phyloP scores from a whole-genome alignment of 2,113 vertebrate species.

The Genyomyrus donnyi region DNA sequence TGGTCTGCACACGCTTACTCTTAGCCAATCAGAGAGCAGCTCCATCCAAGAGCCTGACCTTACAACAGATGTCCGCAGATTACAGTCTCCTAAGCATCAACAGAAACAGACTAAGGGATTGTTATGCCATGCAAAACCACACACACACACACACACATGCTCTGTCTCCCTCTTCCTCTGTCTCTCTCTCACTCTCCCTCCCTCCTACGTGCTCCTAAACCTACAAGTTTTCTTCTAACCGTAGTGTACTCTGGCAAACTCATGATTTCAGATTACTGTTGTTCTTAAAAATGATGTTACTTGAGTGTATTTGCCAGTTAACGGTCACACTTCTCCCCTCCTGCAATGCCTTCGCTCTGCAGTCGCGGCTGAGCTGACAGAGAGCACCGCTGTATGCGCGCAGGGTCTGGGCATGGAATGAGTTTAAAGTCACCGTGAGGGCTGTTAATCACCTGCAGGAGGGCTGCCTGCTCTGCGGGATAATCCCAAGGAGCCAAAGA shows the following conservation, averaged over 20 bases:
- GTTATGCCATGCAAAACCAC: background rate
- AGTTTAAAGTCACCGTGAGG: constrained; percentile 5
- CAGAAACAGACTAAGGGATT: background rate
- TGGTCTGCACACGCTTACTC: background rate
- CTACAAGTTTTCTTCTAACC: background rate
- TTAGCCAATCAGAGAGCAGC: background rate
- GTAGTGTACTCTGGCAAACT: background rate
- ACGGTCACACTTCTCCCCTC: constrained; percentile 8
- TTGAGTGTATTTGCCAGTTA: background rate
- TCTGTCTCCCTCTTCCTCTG: background rate
- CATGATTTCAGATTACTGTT: background rate
- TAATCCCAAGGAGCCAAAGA: background rate
- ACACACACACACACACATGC: background rate
- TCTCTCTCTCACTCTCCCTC: background rate
- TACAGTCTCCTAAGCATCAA: background rate
- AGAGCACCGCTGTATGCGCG: background rate
- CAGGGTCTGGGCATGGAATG: constrained; percentile 2
- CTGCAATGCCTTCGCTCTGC: background rate
- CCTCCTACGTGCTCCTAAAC: background rate
- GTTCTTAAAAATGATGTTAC: background rate
- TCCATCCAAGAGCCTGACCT: background rate
- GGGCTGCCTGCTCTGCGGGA: constrained; percentile 18
- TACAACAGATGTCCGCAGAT: background rate
- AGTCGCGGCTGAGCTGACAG: background rate
- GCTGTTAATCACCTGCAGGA: constrained; percentile 33